Base-by-base conservation (phyloP, 37 sponge, comb jelly and placozoan species). In the Theonella swinhoei region DNA sequence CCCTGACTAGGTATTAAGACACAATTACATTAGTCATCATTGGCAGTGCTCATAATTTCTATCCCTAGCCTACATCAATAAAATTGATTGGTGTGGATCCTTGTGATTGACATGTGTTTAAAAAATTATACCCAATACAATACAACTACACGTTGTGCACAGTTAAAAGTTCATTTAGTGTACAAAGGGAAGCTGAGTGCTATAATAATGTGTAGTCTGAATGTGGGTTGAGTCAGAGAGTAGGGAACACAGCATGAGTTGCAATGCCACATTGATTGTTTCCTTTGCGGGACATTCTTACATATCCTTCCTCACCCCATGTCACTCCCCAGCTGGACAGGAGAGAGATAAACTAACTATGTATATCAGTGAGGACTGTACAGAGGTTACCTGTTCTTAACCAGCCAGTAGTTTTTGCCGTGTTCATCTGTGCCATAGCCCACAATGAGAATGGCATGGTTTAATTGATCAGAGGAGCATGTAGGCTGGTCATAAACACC, bases 371-470 rank as follows among this genome's bases (percentile, higher is more conserved):
- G 54, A 14, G 54, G n/a, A n/a, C n/a, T n/a, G n/a, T n/a, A 47
- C 11, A 47, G 14, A 17, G 54, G 54, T 47, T 77, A 95, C 67
- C 91, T 91, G 91, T 92, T 92, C 86, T 96, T 92, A 4, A 96
- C 91, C 1, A 89, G 62, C 84, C 80, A 96, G 77, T 92, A 96
- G 64, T 89, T 85, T 47, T 76, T 65, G 3, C 88, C 85, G 0
- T 74, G 82, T n/a, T 65, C n/a, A 29, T 80, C 54, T 14, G 71
- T 76, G 0, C 96, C 96, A 74, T 95, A 95, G 23, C 96, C 96
- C 14, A 89, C 90, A 39, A 84, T 90, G 79, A 95, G 76, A 61
- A 92, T 88, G 39, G 85, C 91, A 64, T 96, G 94, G 68, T 93
- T 91, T 43, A 96, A 69, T 47, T 81, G 23, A 34, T 60, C 81